A percentile compares a stretch with the other conserved stretches of the same genome.
phyloP scores from a whole-genome alignment of 2,797 vertebrate species.

The Cryptoblepharus egeriae region DNA sequence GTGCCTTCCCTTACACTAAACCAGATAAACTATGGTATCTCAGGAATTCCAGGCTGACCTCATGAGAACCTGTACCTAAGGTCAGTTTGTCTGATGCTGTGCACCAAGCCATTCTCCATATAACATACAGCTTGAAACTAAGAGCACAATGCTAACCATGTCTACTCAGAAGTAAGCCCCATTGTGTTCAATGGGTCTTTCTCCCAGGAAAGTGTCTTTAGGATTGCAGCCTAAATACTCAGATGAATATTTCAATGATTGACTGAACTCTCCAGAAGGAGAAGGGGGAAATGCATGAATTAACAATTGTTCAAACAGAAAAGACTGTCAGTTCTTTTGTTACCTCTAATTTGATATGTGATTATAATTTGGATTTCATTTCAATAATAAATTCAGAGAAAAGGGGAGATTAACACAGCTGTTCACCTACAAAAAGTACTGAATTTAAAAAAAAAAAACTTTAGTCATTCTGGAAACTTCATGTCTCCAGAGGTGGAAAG shows the following conservation, averaged over 20 bases:
- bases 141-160: no score
- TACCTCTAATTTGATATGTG: not conserved
- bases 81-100: not conserved
- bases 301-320: conserved; percentile 7
- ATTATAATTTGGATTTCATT: conserved; percentile 4
- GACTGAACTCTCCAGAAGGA: not conserved
- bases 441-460: no score
- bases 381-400: not conserved
- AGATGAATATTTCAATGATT: not conserved
- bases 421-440: not conserved
- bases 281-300: not conserved
- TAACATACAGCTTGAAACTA: not conserved
- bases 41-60: not conserved
- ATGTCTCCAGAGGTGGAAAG: no score
- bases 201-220: no score
- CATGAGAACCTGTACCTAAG: not conserved
- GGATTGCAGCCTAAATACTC: not conserved
- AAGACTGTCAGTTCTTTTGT: not conserved
- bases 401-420: not conserved
- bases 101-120: not conserved
- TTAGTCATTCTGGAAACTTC: no score
- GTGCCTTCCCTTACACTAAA: not conserved
- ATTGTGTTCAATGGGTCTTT: no score
- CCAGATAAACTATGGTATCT: not conserved
- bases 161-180: no score